Base-by-base conservation (phyloP, 2,797 vertebrate species). In the Fistularia tabacaria region DNA sequence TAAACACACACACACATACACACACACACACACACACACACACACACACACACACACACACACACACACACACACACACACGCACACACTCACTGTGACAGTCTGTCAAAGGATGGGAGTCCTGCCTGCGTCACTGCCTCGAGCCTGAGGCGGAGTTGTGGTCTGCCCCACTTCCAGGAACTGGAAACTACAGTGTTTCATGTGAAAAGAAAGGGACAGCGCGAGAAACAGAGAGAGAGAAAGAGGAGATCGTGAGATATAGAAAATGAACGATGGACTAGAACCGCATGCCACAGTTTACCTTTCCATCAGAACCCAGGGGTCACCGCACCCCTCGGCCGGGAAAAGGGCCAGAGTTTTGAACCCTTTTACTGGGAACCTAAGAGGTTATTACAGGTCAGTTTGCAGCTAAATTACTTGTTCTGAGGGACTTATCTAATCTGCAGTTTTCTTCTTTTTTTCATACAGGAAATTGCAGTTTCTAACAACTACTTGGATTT, bases 101-200 rank as follows among this genome's bases (percentile, higher is more conserved):
- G 25, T 5, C 25, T 25, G 25, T 25, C 25, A 25, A 25, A 25
- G 25, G 25, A 25, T 12, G 71, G 80, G 69, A 71, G 70, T 81
- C 77, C 77, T 76, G 69, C 36, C 64, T 84, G 69, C 83, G 84
- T 82, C 64, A 79, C 57, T 68, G 64, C 51, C 7, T 67, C 74
- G 63, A 57, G 80, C 80, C 89, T 88, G 14, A 90, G 89, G 87
- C 90, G 81, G 74, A 81, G 76, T 84, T 90, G 87, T 81, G 85
- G 87, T 91, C 82, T 88, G 80, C 86, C 82, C 79, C 83, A 90
- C 89, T 92, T 92, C 90, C 89, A 90, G 89, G 89, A 92, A 92
- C 91, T 73, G 80, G 71, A 86, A 73, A 91, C 81, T 85, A 69
- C 59, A 64, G 54, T 76, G 90, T 90, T 91, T 92, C 89, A 83